These are phyloP conservation scores for Prochilodus magdalenae DNA, from an alignment of 2,113 vertebrate species.

Conservation along the genomic window DNA sequence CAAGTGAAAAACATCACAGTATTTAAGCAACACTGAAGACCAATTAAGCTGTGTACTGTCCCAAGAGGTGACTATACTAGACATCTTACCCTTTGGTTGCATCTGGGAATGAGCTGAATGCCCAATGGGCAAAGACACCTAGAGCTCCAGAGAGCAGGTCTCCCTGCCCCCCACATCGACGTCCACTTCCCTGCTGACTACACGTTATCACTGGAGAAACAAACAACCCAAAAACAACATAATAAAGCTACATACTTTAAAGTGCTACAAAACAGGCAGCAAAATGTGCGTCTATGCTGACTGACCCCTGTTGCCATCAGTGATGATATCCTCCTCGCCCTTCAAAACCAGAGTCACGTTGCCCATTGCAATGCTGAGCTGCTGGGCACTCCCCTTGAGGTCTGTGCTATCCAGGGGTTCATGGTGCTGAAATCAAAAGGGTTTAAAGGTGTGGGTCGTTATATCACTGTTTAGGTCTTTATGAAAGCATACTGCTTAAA, in stretches of 20 bases:
- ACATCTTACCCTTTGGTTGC: slow-evolving; percentile 80
- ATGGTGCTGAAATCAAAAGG: slow-evolving; percentile 77
- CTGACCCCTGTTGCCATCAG: slow-evolving; percentile 90
- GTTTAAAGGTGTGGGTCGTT: neutral
- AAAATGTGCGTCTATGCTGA: slow-evolving; percentile 26
- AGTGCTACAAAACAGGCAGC: neutral
- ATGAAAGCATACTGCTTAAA: neutral
- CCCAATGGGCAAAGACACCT: slow-evolving; percentile 93
- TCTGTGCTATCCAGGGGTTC: slow-evolving; percentile 82
- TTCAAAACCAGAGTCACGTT: slow-evolving; percentile 93
- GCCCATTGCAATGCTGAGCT: slow-evolving; percentile 91
- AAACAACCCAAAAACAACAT: neutral
- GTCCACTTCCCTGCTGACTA: slow-evolving; percentile 86
- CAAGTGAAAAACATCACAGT: neutral
- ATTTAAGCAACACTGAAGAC: too few relatives aligned
- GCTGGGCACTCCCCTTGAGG: slow-evolving; percentile 79
- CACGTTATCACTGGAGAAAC: slow-evolving; percentile 83
- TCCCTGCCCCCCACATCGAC: slow-evolving; percentile 94
- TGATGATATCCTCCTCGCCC: slow-evolving; percentile 91
- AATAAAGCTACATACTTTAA: neutral
- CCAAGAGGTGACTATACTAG: neutral
- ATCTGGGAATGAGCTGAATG: slow-evolving; percentile 83
- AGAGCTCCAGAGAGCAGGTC: slow-evolving; percentile 93
- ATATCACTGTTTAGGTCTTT: neutral
- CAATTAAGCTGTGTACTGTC: too few relatives aligned